Base-by-base conservation (phyloP, 2,797 vertebrate genomes). In the Micrastur ruficollis region DNA sequence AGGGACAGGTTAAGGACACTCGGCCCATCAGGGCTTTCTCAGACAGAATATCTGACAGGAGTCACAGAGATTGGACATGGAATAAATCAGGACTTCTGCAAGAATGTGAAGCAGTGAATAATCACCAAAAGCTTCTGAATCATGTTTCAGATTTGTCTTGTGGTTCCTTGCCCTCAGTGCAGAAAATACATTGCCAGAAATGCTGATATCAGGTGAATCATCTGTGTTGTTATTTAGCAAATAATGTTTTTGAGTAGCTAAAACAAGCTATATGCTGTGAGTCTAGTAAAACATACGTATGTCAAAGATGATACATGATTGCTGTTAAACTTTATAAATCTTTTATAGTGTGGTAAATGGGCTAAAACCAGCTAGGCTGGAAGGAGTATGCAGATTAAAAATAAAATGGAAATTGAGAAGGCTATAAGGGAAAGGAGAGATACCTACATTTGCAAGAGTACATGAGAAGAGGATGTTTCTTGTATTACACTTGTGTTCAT, bases 251-350 rank as follows among this genome's bases (percentile, higher is more conserved):
- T 91, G 80, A 89, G 76, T 66, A 62, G 73, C 86, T 95, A 74
- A 83, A 95, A 63, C 72, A 90, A 83, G 68, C 79, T 67, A 19
- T 91, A 2, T 18, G 26, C 76, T 58, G 40, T 40, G 73, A 91
- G 68, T 86, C 53, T 71, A 58, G 84, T 92, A 82, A 92, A 95
- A 96, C 65, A 29, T 91, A 78, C 47, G 84, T 87, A 65, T 78
- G 68, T 53, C 0, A 2, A 91, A 86, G 86, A 92, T 96, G 96
- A 95, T 87, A 73, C 89, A 93, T 61, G 92, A 42, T 87, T 74
- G 73, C 94, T 93, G 72, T 85, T 96, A 87, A 92, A 92, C 68
- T 88, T 96, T 88, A 91, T 94, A 91, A 95, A 94, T 96, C 86
- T 83, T 89, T 38, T 52, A n/a, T 58, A 74, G 79, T 53, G 72